These are phyloP conservation scores for Acrobasis suavella DNA, from an alignment of 2,888 invertebrate genomes.

Conservation along the genomic window DNA sequence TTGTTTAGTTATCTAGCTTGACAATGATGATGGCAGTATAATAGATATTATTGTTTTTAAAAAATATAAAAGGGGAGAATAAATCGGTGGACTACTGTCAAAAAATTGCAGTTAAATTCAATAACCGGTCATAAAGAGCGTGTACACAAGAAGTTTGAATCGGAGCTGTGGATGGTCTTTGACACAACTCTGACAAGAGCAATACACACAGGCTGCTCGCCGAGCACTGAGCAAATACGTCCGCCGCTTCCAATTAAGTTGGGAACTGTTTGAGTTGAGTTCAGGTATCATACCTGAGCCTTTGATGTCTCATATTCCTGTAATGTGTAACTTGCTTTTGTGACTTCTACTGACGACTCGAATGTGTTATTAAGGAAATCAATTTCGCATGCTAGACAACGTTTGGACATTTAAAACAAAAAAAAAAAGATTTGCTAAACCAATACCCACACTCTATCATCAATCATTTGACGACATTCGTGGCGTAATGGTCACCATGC, in stretches of 20 bases:
- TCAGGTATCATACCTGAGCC: slow-evolving; percentile 64
- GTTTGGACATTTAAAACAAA: slow-evolving; percentile 21
- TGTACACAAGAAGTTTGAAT: slow-evolving; percentile 13
- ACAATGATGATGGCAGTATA: too few relatives aligned
- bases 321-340: slow-evolving; percentile 53
- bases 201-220: slow-evolving; percentile 63
- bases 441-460: background rate
- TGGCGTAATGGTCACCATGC: too few relatives aligned
- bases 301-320: slow-evolving; percentile 67
- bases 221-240: slow-evolving; percentile 66
- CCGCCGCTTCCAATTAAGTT: slow-evolving; percentile 70
- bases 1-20: too few relatives aligned
- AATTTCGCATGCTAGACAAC: slow-evolving; percentile 26
- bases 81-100: too few relatives aligned
- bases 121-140: slow-evolving; percentile 22
- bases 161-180: slow-evolving; percentile 48
- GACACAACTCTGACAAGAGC: slow-evolving; percentile 66
- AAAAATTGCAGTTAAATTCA: slow-evolving; percentile 6
- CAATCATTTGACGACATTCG: too few relatives aligned
- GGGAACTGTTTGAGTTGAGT: slow-evolving; percentile 63
- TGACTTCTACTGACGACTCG: slow-evolving; percentile 37
- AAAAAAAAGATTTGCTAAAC: background rate
- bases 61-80: too few relatives aligned
- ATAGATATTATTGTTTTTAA: too few relatives aligned
- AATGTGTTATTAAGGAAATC: slow-evolving; percentile 27